phyloP scores from a whole-genome alignment of 1,140 invertebrate genomes.

The Leptonema lineaticorne region DNA sequence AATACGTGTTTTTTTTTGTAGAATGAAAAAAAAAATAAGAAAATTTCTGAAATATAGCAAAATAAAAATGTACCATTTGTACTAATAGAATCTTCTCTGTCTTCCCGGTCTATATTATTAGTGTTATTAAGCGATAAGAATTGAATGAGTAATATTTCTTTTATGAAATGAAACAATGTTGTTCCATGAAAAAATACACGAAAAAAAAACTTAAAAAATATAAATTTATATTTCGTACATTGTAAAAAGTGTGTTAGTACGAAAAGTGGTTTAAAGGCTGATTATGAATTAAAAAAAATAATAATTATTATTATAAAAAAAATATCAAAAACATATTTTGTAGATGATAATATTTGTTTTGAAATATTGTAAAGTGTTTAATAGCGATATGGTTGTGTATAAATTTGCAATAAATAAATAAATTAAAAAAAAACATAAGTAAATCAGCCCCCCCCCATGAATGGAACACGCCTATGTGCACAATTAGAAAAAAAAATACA shows the following conservation, averaged over 20 bases:
- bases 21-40: constrained; percentile 1
- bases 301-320: constrained; percentile 5
- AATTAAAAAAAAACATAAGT: neutral
- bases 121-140: constrained; percentile 13
- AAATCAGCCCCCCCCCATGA: constrained; percentile 9
- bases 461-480: constrained; percentile 3
- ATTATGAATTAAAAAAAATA: constrained; percentile 1
- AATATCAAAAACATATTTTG: constrained; percentile 4
- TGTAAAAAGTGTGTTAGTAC: neutral
- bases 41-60: neutral
- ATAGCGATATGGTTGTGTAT: constrained; percentile 16
- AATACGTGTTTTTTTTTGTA: constrained; percentile 11
- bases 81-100: constrained; percentile 25
- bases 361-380: constrained; percentile 7
- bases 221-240: neutral
- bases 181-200: neutral
- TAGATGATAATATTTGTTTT: constrained; percentile 9
- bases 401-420: constrained; percentile 9
- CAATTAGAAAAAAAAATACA: neutral
- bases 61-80: constrained; percentile 18
- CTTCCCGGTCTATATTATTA: constrained; percentile 21
- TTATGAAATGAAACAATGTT: neutral
- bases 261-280: constrained; percentile 13
- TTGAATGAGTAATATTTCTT: neutral
- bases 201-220: neutral